phyloP scores from a whole-genome alignment of 2,113 vertebrate species.

The Ammodytes marinus region DNA sequence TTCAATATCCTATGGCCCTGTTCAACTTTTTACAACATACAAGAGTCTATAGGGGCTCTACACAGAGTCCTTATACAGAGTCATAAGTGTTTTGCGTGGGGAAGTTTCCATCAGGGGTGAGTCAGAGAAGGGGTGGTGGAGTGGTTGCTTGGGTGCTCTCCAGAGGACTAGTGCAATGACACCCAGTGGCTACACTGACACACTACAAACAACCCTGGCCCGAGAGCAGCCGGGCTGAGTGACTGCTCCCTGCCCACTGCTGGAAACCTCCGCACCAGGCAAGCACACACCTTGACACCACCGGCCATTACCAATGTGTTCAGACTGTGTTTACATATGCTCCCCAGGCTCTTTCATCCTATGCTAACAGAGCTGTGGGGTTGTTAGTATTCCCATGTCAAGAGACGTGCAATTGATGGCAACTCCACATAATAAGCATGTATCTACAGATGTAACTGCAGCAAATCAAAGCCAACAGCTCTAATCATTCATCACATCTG shows the following conservation, averaged over 20 bases:
- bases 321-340: conserved; percentile 61
- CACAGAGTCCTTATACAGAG: conserved; percentile 73
- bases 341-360: conserved; percentile 49
- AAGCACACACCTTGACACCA: conserved; percentile 74
- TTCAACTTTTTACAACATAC: conserved; percentile 53
- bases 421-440: conserved; percentile 45
- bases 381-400: conserved; percentile 44
- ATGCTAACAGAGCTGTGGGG: conserved; percentile 43
- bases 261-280: conserved; percentile 69
- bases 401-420: conserved; percentile 40
- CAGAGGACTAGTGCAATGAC: conserved; percentile 82
- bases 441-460: conserved; percentile 70
- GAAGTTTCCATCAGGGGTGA: conserved; percentile 83
- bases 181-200: conserved; percentile 83
- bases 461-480: conserved; percentile 60
- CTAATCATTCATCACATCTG: conserved; percentile 63
- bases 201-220: conserved; percentile 78
- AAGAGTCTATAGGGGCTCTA: conserved; percentile 67
- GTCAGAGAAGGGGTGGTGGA: conserved; percentile 77
- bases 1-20: conserved; percentile 29
- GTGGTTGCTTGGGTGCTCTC: conserved; percentile 80
- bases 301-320: conserved; percentile 56
- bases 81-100: conserved; percentile 76
- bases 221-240: conserved; percentile 48
- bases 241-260: conserved; percentile 59